Evolutionary conservation across 2,113 vertebrate genomes (phyloP).

Genomic region (Scopus umbretta): DNA sequence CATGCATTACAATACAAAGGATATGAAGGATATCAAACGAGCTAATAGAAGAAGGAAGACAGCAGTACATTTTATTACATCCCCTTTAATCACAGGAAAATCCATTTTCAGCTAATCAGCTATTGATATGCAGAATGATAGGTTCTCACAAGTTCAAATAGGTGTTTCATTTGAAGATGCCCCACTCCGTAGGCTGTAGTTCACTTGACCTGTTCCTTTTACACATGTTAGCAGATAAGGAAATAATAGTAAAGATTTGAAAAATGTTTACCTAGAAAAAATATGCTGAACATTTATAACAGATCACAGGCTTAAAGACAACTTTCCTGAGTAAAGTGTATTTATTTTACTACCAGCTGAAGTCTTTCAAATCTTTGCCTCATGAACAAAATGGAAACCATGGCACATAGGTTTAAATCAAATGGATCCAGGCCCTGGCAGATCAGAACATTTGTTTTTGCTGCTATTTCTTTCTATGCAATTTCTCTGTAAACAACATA

Average conservation of each 20-base stretch:
- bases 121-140: neutral
- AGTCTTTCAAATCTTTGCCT: neutral
- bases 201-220: neutral
- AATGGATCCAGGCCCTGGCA: neutral
- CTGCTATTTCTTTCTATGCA: neutral
- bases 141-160: neutral
- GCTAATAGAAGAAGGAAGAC: neutral
- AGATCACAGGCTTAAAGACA: neutral
- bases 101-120: conserved; percentile 1
- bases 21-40: neutral
- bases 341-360: neutral
- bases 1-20: neutral
- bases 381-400: neutral
- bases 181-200: neutral
- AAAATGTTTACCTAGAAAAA: neutral
- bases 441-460: neutral
- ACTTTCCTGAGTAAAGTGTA: neutral
- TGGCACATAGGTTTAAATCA: neutral
- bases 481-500: neutral
- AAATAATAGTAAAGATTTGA: neutral
- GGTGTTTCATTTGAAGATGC: neutral
- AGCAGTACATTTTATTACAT: neutral
- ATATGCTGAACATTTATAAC: neutral
- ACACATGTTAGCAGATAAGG: neutral
- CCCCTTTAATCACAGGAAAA: conserved; percentile 5